A percentile compares a stretch with the other conserved stretches of the same genome.
Conservation (phyloP, 1,140 invertebrate genomes). For the Oncopodura yosiiana region DNA sequence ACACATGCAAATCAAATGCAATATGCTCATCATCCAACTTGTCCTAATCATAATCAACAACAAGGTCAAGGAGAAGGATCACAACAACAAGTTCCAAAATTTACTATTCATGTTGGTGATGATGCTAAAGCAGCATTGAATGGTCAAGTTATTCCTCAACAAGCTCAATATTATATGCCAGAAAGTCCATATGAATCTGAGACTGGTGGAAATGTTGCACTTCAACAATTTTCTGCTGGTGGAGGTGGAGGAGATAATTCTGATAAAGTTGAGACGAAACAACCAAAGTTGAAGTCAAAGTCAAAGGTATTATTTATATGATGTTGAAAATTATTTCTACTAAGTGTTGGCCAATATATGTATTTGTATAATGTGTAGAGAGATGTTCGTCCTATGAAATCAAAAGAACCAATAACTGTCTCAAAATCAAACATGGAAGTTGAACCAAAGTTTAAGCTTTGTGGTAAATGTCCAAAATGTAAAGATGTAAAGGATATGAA, state of each 20-base stretch:
- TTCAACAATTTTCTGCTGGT: neutral
- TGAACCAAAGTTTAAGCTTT: conserved; percentile 1
- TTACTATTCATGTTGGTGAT: neutral
- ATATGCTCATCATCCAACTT: neutral
- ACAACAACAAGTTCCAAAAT: neutral
- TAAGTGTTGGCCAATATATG: too few relatives aligned
- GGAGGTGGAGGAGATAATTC: too few relatives aligned
- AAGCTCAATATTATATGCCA: neutral
- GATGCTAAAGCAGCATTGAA: neutral
- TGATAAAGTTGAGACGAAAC: too few relatives aligned
- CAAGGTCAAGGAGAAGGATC: neutral
- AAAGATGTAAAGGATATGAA: neutral
- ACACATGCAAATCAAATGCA: neutral
- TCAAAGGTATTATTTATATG: neutral
- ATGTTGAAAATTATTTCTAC: neutral
- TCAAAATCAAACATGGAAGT: too few relatives aligned
- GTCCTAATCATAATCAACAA: neutral
- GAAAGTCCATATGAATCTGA: conserved; percentile 6
- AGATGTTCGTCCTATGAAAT: neutral
- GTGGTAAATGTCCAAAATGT: conserved; percentile 18
- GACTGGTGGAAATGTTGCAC: neutral
- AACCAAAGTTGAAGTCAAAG: too few relatives aligned
- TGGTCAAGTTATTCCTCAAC: neutral
- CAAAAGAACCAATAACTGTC: neutral
- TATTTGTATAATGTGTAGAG: too few relatives aligned